Conservation (phyloP, 2,113 vertebrate genomes). For the Leucoraja erinaceus region DNA sequence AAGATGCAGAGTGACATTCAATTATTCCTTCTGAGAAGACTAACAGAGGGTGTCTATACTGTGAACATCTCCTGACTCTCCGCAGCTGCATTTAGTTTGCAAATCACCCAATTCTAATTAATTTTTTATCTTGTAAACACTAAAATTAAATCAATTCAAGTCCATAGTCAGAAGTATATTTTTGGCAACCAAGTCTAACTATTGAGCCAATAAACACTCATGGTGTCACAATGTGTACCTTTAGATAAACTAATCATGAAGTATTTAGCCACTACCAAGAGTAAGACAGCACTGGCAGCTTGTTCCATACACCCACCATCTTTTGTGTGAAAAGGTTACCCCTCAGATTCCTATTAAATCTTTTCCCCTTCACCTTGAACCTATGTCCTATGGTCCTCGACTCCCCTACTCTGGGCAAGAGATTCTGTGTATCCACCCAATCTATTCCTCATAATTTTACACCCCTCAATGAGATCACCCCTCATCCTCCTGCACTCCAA, state of each 20-base stretch:
- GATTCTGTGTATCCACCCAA: no score
- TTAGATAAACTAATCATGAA: not conserved
- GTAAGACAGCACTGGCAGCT: not conserved
- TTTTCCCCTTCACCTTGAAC: no score
- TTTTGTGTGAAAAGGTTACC: no score
- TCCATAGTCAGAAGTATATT: not conserved
- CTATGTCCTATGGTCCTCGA: no score
- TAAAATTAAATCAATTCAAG: conserved; percentile 8
- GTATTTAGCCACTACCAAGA: not conserved
- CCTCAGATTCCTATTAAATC: no score
- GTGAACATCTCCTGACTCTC: not conserved
- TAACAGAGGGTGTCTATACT: not conserved
- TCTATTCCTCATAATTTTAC: no score
- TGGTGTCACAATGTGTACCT: not conserved
- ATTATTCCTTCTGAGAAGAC: not conserved
- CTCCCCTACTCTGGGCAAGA: no score
- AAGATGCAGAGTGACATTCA: not conserved
- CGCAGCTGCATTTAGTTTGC: not conserved
- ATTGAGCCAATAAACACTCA: not conserved
- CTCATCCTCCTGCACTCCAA: no score
- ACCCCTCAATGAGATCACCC: no score
- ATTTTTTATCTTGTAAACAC: not conserved
- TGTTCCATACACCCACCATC: no score
- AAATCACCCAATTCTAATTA: not conserved
- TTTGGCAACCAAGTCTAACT: not conserved